phyloP scores from a whole-genome alignment of 2,797 vertebrate genomes.

The Paramormyrops hopkinsi region DNA sequence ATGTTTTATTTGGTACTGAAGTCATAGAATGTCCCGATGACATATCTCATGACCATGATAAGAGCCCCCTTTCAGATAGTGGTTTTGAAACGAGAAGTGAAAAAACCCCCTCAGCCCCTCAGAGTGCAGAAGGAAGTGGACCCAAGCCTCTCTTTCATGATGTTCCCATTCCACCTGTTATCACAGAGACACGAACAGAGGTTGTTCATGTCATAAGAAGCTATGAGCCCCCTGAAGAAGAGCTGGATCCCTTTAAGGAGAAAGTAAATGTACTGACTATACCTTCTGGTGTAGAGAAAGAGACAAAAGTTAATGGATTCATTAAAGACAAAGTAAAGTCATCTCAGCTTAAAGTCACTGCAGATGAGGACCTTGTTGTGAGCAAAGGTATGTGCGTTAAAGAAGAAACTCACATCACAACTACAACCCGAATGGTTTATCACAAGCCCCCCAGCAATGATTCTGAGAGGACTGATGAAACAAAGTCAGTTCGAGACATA shows the following conservation, averaged over 20 bases:
- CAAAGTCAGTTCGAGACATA: conserved; percentile 93
- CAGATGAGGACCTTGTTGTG: conserved; percentile 78
- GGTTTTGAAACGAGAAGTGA: conserved; percentile 99
- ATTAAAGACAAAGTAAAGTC: conserved; percentile 78
- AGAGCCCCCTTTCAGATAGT: conserved; percentile 96
- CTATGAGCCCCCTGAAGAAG: conserved; percentile 79
- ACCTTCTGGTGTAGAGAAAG: conserved; percentile 65
- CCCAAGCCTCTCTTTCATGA: conserved; percentile 95
- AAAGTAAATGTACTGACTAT: conserved; percentile 63
- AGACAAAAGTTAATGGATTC: conserved; percentile 65
- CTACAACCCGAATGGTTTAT: conserved; percentile 92
- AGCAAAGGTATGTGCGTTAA: conserved; percentile 89
- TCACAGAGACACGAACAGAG: conserved; percentile 91
- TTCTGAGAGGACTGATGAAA: conserved; percentile 88
- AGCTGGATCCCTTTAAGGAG: conserved; percentile 67
- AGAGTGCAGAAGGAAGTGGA: conserved; percentile 94
- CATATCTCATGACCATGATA: conserved; percentile 94
- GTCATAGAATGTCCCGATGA: conserved; percentile 95
- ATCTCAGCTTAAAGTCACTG: conserved; percentile 77
- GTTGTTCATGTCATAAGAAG: conserved; percentile 87
- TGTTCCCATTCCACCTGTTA: conserved; percentile 87
- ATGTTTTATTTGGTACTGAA: conserved; percentile 86
- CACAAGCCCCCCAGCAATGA: conserved; percentile 84
- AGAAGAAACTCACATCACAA: conserved; percentile 97
- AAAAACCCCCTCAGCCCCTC: conserved; percentile 95